Conservation (phyloP, 2,888 invertebrate species). For the Drosophila mayaguana region DNA sequence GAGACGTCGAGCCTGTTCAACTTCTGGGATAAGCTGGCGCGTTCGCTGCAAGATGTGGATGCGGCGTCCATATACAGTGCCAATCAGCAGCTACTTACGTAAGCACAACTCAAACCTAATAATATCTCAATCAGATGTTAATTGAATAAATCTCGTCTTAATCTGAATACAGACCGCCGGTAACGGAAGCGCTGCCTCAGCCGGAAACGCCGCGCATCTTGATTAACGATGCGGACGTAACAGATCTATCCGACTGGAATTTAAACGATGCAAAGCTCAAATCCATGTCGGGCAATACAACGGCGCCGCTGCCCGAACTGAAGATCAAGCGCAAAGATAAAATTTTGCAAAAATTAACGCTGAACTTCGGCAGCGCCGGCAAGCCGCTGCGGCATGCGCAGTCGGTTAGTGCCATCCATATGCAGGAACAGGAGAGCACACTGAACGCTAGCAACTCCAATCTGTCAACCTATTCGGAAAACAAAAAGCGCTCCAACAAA, state of each 20-base stretch:
- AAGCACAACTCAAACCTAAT: constrained; percentile 15
- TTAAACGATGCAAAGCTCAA: constrained; percentile 29
- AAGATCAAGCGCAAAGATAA: constrained; percentile 54
- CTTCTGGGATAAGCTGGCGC: constrained; percentile 90
- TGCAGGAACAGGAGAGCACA: constrained; percentile 54
- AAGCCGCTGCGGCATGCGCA: constrained; percentile 69
- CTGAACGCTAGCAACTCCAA: constrained; percentile 70
- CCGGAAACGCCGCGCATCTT: constrained; percentile 61
- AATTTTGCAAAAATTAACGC: constrained; percentile 47
- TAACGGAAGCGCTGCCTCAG: constrained; percentile 17
- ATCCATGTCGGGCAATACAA: constrained; percentile 49
- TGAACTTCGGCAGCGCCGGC: constrained; percentile 39
- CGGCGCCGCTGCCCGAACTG: constrained; percentile 50
- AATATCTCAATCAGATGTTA: not conserved
- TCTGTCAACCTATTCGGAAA: constrained; percentile 67
- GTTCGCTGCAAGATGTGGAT: constrained; percentile 85
- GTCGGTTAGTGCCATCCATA: constrained; percentile 73
- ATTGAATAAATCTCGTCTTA: not conserved
- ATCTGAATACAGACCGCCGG: constrained; percentile 17
- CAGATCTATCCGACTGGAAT: constrained; percentile 38
- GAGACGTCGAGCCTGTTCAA: constrained; percentile 87
- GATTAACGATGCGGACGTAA: constrained; percentile 58
- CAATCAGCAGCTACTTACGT: constrained; percentile 44
- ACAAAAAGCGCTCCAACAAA: constrained; percentile 71
- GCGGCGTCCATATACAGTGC: constrained; percentile 38